Evolutionary conservation across 1,140 invertebrate species (phyloP).

Genomic region (Gerris buenoi): DNA sequence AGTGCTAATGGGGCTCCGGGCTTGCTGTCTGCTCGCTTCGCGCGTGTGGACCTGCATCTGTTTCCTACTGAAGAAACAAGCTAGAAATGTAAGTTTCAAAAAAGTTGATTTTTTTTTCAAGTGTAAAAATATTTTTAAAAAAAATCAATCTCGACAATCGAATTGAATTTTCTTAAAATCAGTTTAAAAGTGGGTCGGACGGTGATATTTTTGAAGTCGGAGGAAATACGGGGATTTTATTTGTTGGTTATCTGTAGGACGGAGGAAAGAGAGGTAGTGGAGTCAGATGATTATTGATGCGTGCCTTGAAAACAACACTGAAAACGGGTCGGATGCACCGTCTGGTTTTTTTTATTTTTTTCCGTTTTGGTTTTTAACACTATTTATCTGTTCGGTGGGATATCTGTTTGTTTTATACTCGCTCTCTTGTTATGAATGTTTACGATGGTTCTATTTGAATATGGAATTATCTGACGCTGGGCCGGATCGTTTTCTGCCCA

Average conservation of each 20-base stretch:
- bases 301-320: background rate
- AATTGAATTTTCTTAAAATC: background rate
- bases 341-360: too few species aligned
- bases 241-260: too few species aligned
- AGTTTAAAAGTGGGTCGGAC: background rate
- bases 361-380: background rate
- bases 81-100: conserved; percentile 73
- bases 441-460: background rate
- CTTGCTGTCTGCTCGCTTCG: conserved; percentile 83
- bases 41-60: conserved; percentile 96
- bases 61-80: conserved; percentile 90
- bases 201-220: background rate
- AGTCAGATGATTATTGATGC: background rate
- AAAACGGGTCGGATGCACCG: too few species aligned
- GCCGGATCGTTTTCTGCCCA: background rate
- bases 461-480: background rate
- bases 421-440: background rate
- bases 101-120: background rate
- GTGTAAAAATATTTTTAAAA: background rate
- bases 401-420: background rate
- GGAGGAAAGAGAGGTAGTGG: too few species aligned
- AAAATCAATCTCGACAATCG: background rate
- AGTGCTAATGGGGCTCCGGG: conserved; percentile 91
- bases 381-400: background rate
- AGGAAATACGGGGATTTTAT: too few species aligned